Evolutionary conservation across 2,113 vertebrate species (phyloP), one percentile per base, ranked within the genome.

Genomic region (Loxodonta africana): DNA sequence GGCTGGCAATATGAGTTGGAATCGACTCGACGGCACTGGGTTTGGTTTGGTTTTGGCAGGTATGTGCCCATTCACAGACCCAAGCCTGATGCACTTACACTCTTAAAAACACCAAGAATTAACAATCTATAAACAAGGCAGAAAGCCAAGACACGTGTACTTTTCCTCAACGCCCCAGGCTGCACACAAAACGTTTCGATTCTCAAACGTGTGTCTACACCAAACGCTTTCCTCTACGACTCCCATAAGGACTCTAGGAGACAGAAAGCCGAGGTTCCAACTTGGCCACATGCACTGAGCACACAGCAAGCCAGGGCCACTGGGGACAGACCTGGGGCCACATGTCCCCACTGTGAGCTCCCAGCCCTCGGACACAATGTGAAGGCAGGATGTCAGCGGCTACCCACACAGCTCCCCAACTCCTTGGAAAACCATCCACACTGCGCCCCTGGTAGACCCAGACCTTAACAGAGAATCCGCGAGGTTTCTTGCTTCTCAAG

Each of bases 51-150:
- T 37, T 37, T 37, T 37, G 37, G 37, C 6, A 3, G 28, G 37
- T 21, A 28, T 3, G 20, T 2, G 8, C 41, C 44, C 48, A 30
- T 57, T 33, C 60, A 17, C 17, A 53, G 57, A 18, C 26, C 51
- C 11, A 33, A 0, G 0, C 18, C 41, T 7, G 25, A 4, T 15
- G 2, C 44, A 26, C 23, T 20, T 25, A 6, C 63, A 44, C 41
- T 77, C 53, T 44, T 62, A 41, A n/a, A 83, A 83, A 48, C 15
- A 37, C 30, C 37, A 71, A 88, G 12, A 51, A 25, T 28, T 7
- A 46, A 53, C 57, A 74, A 62, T 25, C 44, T n/a, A 73, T 57
- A 74, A 90, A 65, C 8, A 9, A 63, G 44, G 51, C 81, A 78
- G n/a, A 41, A 60, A 78, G 41, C 21, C 21, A 81, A 65, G 23